These are phyloP conservation scores for Symphodus melops DNA, from an alignment of 2,113 vertebrate genomes.

Conservation along the genomic window DNA sequence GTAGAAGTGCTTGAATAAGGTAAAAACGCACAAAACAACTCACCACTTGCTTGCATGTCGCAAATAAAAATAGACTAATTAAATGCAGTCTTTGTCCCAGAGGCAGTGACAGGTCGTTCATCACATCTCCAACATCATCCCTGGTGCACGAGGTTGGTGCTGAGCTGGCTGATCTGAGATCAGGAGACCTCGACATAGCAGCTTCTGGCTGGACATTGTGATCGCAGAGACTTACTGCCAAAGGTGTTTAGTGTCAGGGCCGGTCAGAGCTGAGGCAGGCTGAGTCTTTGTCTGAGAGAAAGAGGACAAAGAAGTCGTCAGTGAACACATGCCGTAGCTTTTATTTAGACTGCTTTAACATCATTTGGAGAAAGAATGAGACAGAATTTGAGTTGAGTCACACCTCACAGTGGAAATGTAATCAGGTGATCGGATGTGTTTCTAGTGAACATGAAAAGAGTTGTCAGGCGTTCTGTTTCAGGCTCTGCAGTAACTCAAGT, in stretches of 20 bases:
- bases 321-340: not conserved
- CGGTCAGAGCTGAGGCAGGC: not conserved
- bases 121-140: conserved; percentile 5
- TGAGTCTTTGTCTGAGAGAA: not conserved
- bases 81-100: not conserved
- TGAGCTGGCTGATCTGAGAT: conserved; percentile 29
- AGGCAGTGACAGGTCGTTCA: conserved; percentile 27
- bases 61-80: not conserved
- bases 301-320: not conserved
- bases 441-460: conserved; percentile 5
- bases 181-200: conserved; percentile 16
- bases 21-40: not conserved
- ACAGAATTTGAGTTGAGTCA: not conserved
- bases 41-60: not conserved
- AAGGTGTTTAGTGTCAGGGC: conserved; percentile 21
- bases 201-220: not conserved
- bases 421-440: not conserved
- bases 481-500: not conserved
- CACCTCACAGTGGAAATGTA: not conserved
- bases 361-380: not conserved
- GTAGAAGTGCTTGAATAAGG: not conserved
- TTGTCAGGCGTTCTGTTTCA: conserved; percentile 20
- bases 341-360: not conserved
- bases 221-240: conserved; percentile 18
- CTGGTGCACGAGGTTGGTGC: conserved; percentile 4